These are phyloP conservation scores for Sylvia atricapilla DNA, from an alignment of 2,113 vertebrate species.

Conservation along the genomic window DNA sequence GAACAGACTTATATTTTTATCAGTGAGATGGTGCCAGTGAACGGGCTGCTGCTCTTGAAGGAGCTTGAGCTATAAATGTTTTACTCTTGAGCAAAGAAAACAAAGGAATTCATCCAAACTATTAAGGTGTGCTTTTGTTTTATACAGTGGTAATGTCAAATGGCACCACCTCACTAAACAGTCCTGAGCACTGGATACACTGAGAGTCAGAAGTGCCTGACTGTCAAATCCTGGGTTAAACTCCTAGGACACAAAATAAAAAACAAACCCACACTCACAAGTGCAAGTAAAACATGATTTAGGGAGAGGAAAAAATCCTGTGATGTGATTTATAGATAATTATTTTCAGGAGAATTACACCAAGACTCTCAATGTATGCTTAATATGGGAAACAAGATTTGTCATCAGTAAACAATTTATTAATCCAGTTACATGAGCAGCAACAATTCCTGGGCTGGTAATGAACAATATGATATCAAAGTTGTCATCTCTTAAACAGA, in stretches of 20 bases:
- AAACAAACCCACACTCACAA: background rate
- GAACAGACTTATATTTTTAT: background rate
- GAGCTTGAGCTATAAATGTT: background rate
- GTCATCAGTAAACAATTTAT: conserved; percentile 20
- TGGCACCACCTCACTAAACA: background rate
- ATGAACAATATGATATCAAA: conserved; percentile 41
- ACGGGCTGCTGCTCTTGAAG: background rate
- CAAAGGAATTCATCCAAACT: background rate
- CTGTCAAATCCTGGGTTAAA: background rate
- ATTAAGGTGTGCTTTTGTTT: background rate
- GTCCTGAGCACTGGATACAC: background rate
- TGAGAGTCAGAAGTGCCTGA: background rate
- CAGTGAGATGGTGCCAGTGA: background rate
- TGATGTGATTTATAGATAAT: background rate
- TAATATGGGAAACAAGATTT: background rate
- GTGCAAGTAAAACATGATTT: background rate
- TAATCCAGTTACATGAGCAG: background rate
- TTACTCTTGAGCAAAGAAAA: background rate
- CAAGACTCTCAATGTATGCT: background rate
- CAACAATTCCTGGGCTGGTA: conserved; percentile 16
- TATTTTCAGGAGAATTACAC: background rate
- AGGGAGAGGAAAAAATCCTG: background rate
- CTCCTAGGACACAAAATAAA: background rate
- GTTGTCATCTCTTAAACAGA: conserved; percentile 23
- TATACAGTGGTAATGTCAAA: background rate